Evolutionary conservation across 2,888 invertebrate species (phyloP).

Genomic region (Nasonia oneida): DNA sequence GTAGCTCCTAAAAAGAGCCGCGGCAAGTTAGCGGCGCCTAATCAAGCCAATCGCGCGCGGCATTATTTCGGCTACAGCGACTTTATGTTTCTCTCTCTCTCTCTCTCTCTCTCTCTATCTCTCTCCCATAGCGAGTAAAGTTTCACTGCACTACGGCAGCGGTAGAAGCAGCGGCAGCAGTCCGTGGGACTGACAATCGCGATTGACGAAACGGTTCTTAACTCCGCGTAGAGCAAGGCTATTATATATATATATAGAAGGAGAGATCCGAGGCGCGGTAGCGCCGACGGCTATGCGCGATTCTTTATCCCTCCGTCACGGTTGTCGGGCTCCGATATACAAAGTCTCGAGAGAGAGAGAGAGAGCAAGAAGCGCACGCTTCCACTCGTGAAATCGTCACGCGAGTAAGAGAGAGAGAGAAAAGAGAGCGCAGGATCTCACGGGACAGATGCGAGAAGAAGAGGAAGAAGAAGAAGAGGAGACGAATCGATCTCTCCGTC

Average conservation of each 20-base stretch:
- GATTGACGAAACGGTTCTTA: constrained; percentile 51
- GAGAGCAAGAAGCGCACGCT: constrained; percentile 15
- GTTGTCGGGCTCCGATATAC: constrained; percentile 39
- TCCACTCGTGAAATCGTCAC: constrained; percentile 52
- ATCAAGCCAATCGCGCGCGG: constrained; percentile 6
- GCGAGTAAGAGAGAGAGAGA: constrained; percentile 44
- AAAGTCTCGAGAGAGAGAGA: background rate
- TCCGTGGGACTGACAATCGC: constrained; percentile 45
- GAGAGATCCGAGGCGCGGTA: constrained; percentile 36
- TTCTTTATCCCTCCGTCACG: constrained; percentile 58
- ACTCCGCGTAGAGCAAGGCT: background rate
- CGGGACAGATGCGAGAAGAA: constrained; percentile 32
- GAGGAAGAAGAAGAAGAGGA: constrained; percentile 14
- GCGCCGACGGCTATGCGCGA: constrained; percentile 47
- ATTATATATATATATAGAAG: background rate
- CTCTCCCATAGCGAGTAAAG: background rate
- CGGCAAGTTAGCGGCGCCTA: background rate
- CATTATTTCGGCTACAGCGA: background rate
- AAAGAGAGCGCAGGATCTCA: constrained; percentile 53
- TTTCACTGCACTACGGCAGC: background rate
- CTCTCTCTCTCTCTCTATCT: constrained; percentile 2
- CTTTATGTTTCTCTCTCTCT: background rate
- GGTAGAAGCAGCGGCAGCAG: background rate
- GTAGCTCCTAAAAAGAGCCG: background rate
- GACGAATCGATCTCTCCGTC: constrained; percentile 35